Base-by-base conservation (phyloP, 2,113 vertebrate species). In the Acanthochromis polyacanthus region DNA sequence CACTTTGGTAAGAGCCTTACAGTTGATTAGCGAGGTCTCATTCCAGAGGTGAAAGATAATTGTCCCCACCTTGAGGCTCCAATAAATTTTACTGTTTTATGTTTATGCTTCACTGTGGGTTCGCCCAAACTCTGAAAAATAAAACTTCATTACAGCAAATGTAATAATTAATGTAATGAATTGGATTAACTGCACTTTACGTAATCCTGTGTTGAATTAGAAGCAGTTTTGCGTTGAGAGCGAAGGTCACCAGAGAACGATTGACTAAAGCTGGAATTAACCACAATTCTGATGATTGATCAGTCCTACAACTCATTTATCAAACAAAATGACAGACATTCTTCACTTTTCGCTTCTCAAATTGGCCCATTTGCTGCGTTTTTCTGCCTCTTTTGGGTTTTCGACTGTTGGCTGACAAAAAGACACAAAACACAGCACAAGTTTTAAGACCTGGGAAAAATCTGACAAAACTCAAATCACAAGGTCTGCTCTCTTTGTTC, bases 11-110 rank as follows among this genome's bases (percentile, higher is more conserved):
- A 91, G 80, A 73, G 72, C 64, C 50, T 45, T 87, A 78, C 74
- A 83, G 86, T 87, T 92, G 90, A 88, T 88, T 90, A 58, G 89
- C 66, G 16, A 57, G 72, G 77, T 90, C 85, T 85, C 19, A 64
- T 91, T 91, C 85, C 80, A 82, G 85, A 85, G 82, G 84, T 82
- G 75, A 81, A 73, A 90, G 81, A 90, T 93, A 90, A 93, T 89
- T 75, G 82, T 83, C 89, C 74, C 68, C 75, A 79, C 75, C 76
- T 86, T 71, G 76, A 82, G 75, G 77, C 65, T 20, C 23, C 64
- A 64, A 53, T 69, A 60, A 4, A 25, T 59, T 58, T 56, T n/a
- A 46, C 40, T 23, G 4, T 55, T 84, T 52, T 50, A n/a, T 78
- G 36, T 75, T 75, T 55, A 32, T 22, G 52, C 0, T 78, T 17